Evolutionary conservation across 2,797 vertebrate genomes (phyloP).

Genomic region (Ispidina picta): DNA sequence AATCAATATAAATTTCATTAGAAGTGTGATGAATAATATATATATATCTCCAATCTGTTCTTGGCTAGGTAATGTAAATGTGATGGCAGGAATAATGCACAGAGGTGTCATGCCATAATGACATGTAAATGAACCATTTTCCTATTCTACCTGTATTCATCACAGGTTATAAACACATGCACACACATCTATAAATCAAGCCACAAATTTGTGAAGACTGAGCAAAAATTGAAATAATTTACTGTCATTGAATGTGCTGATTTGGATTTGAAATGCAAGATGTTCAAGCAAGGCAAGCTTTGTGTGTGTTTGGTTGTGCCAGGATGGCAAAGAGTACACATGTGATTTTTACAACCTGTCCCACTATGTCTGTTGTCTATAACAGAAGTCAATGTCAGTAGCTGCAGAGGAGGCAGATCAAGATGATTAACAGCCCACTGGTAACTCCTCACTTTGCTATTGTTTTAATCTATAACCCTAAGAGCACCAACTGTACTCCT

Average conservation of each 20-base stretch:
- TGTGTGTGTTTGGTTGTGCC: not conserved
- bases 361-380: not conserved
- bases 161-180: not conserved
- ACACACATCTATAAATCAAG: not conserved
- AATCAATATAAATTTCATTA: not conserved
- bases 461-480: not conserved
- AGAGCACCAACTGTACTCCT: not conserved
- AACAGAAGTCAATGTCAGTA: not conserved
- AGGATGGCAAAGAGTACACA: not conserved
- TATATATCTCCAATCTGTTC: not conserved
- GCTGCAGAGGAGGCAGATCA: not conserved
- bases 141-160: not conserved
- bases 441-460: not conserved
- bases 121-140: not conserved
- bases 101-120: not conserved
- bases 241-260: not conserved
- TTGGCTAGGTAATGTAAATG: not conserved
- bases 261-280: not conserved
- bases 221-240: not conserved
- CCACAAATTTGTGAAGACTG: not conserved
- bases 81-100: not conserved
- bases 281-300: not conserved
- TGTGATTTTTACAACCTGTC: not conserved
- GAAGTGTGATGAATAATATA: conserved; percentile 7
- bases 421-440: not conserved